A percentile compares a stretch with the other conserved stretches of the same genome.
phyloP scores from a whole-genome alignment of 2,113 vertebrate species.

The Athene noctua region DNA sequence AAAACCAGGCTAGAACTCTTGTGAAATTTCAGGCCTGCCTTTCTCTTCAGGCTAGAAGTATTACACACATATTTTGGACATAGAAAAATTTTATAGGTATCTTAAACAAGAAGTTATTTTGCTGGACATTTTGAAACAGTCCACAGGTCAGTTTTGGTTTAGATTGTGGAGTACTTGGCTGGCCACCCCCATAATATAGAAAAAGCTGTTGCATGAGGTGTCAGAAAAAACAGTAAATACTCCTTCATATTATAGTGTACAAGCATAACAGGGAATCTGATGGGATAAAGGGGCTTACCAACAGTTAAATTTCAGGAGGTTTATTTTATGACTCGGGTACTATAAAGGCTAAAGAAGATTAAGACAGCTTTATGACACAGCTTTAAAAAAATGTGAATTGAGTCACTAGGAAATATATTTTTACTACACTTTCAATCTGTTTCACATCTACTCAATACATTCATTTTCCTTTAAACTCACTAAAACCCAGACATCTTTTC shows the following conservation, averaged over 20 bases:
- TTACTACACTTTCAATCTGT: conserved; percentile 45
- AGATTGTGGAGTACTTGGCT: background rate
- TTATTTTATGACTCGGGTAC: background rate
- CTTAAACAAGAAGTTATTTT: background rate
- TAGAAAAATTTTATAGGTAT: background rate
- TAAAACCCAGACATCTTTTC: background rate
- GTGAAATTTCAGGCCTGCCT: background rate
- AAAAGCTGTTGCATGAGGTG: background rate
- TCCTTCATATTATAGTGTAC: background rate
- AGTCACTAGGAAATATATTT: conserved; percentile 37
- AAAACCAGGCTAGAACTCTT: background rate
- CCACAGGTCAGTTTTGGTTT: background rate
- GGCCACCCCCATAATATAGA: background rate
- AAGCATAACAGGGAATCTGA: background rate
- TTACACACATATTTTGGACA: background rate
- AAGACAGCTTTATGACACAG: conserved; percentile 2
- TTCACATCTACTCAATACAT: conserved; percentile 15
- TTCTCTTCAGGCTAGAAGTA: background rate
- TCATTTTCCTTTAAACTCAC: conserved; percentile 6
- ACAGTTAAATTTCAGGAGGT: background rate
- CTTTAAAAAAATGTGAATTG: conserved; percentile 28
- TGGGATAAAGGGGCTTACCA: background rate
- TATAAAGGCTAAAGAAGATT: conserved; percentile 37
- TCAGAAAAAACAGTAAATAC: background rate
- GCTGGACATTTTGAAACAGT: background rate